Percentiles rank a stretch among this genome's conserved stretches.
phyloP scores from a whole-genome alignment of 2,113 vertebrate species.

The Dolichotis patagonum region DNA sequence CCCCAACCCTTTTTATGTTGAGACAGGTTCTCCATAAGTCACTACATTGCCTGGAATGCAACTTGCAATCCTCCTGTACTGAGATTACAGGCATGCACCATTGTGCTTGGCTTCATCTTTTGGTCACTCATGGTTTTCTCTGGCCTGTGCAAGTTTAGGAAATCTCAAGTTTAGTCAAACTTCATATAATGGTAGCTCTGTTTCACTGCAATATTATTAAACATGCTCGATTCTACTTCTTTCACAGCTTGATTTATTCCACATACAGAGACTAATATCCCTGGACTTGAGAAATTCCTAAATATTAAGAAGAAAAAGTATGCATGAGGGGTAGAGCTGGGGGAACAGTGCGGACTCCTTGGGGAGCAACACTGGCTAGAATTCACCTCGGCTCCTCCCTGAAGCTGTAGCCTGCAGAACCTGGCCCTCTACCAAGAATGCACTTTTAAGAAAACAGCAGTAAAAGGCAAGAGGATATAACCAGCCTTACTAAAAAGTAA shows the following conservation, averaged over 20 bases:
- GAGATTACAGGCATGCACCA: background rate
- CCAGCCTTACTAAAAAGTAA: slow-evolving; percentile 8
- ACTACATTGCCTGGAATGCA: background rate
- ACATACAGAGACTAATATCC: background rate
- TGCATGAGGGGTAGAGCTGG: background rate
- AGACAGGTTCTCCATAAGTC: background rate
- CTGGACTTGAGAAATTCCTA: background rate
- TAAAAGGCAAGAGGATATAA: background rate
- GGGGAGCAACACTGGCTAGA: background rate
- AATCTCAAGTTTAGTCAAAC: background rate
- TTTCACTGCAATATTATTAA: background rate
- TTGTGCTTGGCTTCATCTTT: background rate
- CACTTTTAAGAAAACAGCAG: slow-evolving; percentile 47
- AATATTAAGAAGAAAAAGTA: background rate
- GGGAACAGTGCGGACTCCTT: background rate
- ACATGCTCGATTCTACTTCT: background rate
- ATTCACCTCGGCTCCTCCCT: background rate
- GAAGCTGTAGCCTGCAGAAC: background rate
- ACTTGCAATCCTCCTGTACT: background rate
- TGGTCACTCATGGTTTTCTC: background rate
- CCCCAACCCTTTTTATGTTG: background rate
- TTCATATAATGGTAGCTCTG: background rate
- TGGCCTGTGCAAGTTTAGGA: slow-evolving; percentile 6
- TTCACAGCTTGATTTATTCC: background rate
- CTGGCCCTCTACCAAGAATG: background rate